phyloP scores from a whole-genome alignment of 1,140 invertebrate species.

The Olivierus martensii region DNA sequence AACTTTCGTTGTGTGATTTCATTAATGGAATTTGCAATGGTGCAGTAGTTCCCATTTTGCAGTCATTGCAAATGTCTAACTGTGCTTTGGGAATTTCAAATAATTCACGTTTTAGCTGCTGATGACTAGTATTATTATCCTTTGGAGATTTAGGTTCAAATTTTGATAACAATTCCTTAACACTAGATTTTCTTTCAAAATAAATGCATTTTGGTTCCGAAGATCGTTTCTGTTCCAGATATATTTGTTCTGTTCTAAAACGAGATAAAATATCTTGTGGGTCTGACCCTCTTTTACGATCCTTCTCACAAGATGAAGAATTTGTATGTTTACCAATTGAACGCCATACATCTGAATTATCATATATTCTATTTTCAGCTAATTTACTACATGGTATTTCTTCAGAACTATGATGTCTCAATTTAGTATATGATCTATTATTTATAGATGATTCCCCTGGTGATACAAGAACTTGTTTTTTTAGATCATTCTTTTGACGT shows the following conservation, averaged over 20 bases:
- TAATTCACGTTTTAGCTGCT: too few species aligned
- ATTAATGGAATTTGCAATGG: too few species aligned
- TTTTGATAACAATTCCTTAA: slow-evolving; percentile 30
- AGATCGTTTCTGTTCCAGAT: neutral
- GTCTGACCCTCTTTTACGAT: slow-evolving; percentile 1
- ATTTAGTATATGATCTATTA: neutral
- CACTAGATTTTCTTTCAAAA: slow-evolving; percentile 26
- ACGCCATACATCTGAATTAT: slow-evolving; percentile 5
- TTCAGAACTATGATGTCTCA: neutral
- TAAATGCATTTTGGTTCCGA: neutral
- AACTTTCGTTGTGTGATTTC: too few species aligned
- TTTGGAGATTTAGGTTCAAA: slow-evolving; percentile 24
- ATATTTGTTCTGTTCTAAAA: slow-evolving; percentile 2
- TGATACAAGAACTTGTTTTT: neutral
- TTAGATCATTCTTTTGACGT: neutral
- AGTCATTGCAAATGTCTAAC: too few species aligned
- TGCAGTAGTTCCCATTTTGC: too few species aligned
- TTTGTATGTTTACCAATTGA: neutral
- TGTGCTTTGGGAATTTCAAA: too few species aligned
- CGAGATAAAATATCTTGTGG: neutral
- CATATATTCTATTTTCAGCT: slow-evolving; percentile 7
- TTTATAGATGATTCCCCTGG: neutral
- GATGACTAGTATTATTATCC: too few species aligned
- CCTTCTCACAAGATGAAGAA: slow-evolving; percentile 1
- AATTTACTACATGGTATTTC: neutral